These are phyloP conservation scores for Montipora capitata DNA, from an alignment of 92 coral and sea anemone species.

Conservation along the genomic window DNA sequence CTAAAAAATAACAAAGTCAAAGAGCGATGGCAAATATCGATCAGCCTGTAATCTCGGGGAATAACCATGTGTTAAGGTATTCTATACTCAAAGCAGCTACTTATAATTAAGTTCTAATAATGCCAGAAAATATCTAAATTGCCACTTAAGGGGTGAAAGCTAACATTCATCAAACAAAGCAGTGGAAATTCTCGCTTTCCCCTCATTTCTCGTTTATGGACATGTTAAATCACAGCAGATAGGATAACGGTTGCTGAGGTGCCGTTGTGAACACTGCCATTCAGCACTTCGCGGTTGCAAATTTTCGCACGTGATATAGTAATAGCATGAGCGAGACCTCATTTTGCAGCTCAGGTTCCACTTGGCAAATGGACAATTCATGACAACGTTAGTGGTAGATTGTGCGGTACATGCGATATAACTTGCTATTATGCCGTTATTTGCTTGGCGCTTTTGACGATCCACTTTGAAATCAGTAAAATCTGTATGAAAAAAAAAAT, in stretches of 20 bases:
- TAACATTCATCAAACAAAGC: not conserved
- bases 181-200: not conserved
- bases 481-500: not conserved
- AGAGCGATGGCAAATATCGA: not conserved
- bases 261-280: not conserved
- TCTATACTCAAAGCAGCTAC: not conserved
- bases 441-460: not conserved
- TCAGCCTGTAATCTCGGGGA: not conserved
- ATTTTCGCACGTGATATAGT: not conserved
- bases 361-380: not conserved
- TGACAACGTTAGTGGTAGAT: not conserved
- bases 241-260: not conserved
- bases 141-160: not conserved
- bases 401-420: not conserved
- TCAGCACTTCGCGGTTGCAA: not conserved
- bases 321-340: not conserved
- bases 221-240: not conserved
- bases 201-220: not conserved
- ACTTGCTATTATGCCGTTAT: not conserved
- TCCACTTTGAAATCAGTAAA: not conserved
- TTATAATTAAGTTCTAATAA: not conserved
- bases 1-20: not conserved
- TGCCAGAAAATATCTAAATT: not conserved
- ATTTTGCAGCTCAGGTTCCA: not conserved
- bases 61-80: not conserved